Conservation (phyloP, 2,113 vertebrate genomes). For the Entomyzon cyanotis region DNA sequence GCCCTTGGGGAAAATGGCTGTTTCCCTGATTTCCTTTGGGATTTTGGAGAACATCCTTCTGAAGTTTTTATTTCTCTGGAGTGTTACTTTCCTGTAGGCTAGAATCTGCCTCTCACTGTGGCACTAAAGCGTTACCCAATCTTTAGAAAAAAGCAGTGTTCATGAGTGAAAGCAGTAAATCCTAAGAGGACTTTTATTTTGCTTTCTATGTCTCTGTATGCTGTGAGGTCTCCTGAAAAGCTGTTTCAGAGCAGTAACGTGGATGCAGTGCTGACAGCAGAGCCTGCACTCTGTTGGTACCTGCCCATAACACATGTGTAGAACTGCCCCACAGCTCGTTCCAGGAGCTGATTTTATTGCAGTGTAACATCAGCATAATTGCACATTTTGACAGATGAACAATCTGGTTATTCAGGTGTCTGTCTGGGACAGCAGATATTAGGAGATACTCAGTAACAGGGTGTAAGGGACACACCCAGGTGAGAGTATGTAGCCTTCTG, state of each 20-base stretch:
- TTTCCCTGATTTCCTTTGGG: background rate
- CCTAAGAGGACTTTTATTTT: background rate
- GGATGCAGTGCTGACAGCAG: background rate
- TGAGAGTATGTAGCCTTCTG: background rate
- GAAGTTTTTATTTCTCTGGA: background rate
- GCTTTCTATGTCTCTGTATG: background rate
- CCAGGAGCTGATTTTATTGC: background rate
- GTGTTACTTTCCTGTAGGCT: background rate
- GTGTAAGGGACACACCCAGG: background rate
- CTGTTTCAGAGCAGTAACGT: background rate
- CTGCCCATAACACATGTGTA: background rate
- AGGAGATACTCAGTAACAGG: background rate
- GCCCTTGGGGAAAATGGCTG: background rate
- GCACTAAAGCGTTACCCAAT: background rate
- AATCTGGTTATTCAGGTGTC: background rate
- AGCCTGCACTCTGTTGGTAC: accelerated
- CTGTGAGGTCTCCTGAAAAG: background rate
- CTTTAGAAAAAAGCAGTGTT: background rate
- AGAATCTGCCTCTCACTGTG: background rate
- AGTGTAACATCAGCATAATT: background rate
- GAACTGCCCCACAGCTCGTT: background rate
- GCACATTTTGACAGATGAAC: background rate
- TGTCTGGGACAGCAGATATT: background rate
- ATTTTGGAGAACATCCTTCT: background rate
- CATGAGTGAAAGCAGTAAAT: background rate